Percentiles rank a stretch among this genome's conserved stretches.
Conservation (phyloP, 2,888 invertebrate species). For the Melanotus villosus region DNA sequence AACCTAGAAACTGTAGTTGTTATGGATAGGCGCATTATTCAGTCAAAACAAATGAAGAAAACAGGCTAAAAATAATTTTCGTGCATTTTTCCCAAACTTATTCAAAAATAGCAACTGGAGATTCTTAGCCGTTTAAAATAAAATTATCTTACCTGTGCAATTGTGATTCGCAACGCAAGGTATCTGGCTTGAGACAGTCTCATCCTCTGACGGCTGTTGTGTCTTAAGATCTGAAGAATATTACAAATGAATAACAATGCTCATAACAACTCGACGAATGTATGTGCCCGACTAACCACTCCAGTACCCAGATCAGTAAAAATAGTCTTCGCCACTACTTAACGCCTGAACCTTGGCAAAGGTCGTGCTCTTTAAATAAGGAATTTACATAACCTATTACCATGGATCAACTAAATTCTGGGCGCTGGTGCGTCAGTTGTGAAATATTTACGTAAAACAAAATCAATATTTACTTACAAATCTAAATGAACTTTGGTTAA, state of each 20-base stretch:
- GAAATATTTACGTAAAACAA: slow-evolving; percentile 5
- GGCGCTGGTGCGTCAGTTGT: slow-evolving; percentile 7
- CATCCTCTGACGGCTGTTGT: slow-evolving; percentile 51
- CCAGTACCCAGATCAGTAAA: neutral
- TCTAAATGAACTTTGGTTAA: neutral
- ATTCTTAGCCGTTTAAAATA: too few relatives aligned
- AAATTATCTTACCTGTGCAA: slow-evolving; percentile 55
- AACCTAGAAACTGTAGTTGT: too few relatives aligned
- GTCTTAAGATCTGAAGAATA: slow-evolving; percentile 5
- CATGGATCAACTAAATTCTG: slow-evolving; percentile 32
- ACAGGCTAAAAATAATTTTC: too few relatives aligned
- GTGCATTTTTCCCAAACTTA: too few relatives aligned
- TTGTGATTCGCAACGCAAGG: slow-evolving; percentile 56
- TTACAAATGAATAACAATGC: neutral
- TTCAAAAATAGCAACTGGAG: too few relatives aligned
- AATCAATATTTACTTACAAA: too few relatives aligned
- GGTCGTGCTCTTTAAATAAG: slow-evolving; percentile 19
- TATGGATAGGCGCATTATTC: too few relatives aligned
- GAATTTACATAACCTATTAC: slow-evolving; percentile 55
- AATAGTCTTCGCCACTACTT: slow-evolving; percentile 10
- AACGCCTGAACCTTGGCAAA: slow-evolving; percentile 5
- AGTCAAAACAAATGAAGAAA: too few relatives aligned
- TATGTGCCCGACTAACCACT: neutral
- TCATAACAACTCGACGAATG: neutral
- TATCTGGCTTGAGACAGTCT: slow-evolving; percentile 56